A percentile compares a stretch with the other conserved stretches of the same genome.
phyloP scores from a whole-genome alignment of 2,888 invertebrate genomes.

The Aethes cnicana region DNA sequence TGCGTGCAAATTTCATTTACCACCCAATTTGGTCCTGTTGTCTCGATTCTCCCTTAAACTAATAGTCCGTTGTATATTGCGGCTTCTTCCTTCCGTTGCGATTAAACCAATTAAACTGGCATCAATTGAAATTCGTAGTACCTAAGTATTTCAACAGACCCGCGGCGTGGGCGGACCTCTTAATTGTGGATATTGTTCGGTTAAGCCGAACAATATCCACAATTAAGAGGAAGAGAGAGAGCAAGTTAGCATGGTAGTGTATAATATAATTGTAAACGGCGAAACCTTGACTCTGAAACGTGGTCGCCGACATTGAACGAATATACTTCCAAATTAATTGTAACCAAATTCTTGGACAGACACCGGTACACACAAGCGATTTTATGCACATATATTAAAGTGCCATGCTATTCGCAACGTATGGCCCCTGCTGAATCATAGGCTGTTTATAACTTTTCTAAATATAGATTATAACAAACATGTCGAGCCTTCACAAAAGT shows the following conservation, averaged over 20 bases:
- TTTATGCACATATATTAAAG: not conserved
- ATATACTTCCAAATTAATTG: constrained; percentile 9
- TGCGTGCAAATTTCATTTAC: constrained; percentile 56
- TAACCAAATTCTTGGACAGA: not conserved
- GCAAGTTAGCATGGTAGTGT: not conserved
- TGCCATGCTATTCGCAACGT: not conserved
- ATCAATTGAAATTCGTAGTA: not conserved
- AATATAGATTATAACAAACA: not conserved
- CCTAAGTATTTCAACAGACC: not conserved
- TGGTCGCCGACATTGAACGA: constrained; percentile 39
- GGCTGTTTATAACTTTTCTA: not conserved
- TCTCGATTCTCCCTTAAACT: constrained; percentile 41
- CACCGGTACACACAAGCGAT: not conserved
- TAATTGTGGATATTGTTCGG: not conserved
- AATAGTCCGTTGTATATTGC: constrained; percentile 30
- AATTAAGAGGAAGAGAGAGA: not conserved
- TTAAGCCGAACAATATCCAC: too few relatives aligned
- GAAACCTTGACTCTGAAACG: constrained; percentile 38
- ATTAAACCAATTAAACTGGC: not conserved
- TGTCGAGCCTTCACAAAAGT: not conserved
- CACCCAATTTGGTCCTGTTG: constrained; percentile 52
- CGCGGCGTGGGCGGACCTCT: not conserved
- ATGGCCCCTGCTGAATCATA: not conserved
- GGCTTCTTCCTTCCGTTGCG: not conserved
- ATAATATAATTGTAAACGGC: constrained; percentile 25